Evolutionary conservation across 1,140 invertebrate species (phyloP), one percentile per base, ranked within the genome.

Genomic region (Neodiprion lecontei): DNA sequence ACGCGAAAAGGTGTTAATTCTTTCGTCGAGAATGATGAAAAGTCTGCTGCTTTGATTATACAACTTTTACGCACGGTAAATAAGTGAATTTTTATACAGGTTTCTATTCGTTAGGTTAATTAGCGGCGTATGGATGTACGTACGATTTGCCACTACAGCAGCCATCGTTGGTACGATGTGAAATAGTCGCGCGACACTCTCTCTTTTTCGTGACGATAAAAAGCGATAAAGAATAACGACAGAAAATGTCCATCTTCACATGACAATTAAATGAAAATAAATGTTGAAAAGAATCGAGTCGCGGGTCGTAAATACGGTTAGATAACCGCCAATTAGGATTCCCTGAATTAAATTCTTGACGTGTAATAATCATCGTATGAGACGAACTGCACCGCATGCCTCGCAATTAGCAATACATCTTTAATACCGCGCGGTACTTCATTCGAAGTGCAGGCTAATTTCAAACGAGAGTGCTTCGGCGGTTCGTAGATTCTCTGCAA

Each of bases 91-190:
- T 47, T 69, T 69, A 14, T 21, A 11, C 10, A 69, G 40, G 12
- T 69, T 69, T 69, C 67, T 69, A 69, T 47, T 69, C 67, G 23
- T 69, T 21, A 23, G 67, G 40, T 47, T 47, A 69, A 69, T 69
- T 69, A 69, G 67, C 67, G 67, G 21, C 40, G 40, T 69, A 7
- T 69, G 4, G 53, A 9, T 17, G n/a, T 7, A 61, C 53, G 9
- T 61, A 40, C 28, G 5, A 40, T 40, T 40, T 40, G 28, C 28
- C 1, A 40, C 0, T 21, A 0, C 17, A 21, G 17, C 17, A 21
- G 17, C 17, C 17, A 21, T 21, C 17, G 17, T 40, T 4, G 28
- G 28, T 40, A 40, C 5, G 28, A 40, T 40, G 28, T 40, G 28
- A 3, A 40, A 40, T 40, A 40, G 5, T 40, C 28, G 28, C 28